Evolutionary conservation across 2,888 invertebrate genomes (phyloP).

Genomic region (Furcula furcula): DNA sequence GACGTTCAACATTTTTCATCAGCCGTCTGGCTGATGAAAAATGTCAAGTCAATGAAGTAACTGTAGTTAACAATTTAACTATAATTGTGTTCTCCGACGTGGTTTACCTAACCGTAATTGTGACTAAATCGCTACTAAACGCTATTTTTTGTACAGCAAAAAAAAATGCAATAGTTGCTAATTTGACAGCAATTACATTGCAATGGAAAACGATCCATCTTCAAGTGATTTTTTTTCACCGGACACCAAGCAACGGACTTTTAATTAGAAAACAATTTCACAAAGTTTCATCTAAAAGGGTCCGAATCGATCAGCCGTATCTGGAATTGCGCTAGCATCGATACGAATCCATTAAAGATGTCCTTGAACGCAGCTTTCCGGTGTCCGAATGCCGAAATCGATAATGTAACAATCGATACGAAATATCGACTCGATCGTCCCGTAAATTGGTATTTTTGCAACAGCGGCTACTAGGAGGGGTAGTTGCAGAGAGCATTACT

Average conservation of each 20-base stretch:
- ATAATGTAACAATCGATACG: conserved; percentile 37
- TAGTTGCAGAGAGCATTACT: conserved; percentile 17
- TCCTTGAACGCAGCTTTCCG: conserved; percentile 47
- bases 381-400: conserved; percentile 36
- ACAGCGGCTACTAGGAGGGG: conserved; percentile 9
- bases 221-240: too few species aligned
- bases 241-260: too few species aligned
- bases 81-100: too few species aligned
- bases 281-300: conserved; percentile 7
- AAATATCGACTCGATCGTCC: conserved; percentile 37
- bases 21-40: too few species aligned
- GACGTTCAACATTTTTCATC: too few species aligned
- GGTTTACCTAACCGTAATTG: neutral
- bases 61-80: too few species aligned
- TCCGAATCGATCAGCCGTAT: conserved; percentile 6
- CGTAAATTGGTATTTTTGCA: conserved; percentile 33
- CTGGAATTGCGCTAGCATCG: conserved; percentile 20
- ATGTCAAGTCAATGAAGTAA: too few species aligned
- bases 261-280: neutral
- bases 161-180: neutral
- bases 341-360: conserved; percentile 17
- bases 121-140: neutral
- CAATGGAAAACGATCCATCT: too few species aligned
- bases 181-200: neutral
- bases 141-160: neutral